These are phyloP conservation scores for Gymnothorax javanicus DNA, from an alignment of 2,797 vertebrate genomes.

Conservation along the genomic window DNA sequence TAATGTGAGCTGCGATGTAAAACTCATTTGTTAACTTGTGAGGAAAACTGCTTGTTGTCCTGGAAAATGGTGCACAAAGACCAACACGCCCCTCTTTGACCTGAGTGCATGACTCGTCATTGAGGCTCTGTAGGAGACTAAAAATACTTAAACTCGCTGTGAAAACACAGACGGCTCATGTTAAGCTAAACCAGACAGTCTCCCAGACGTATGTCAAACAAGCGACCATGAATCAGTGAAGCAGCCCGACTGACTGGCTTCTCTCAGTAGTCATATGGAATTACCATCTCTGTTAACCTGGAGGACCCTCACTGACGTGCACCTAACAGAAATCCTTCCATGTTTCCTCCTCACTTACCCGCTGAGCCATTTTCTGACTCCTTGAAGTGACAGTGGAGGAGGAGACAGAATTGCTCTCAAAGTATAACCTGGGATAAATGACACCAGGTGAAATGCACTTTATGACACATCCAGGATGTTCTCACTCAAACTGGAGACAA, in stretches of 20 bases:
- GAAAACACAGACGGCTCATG: constrained; percentile 17
- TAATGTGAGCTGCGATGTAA: not conserved
- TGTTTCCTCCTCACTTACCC: not conserved
- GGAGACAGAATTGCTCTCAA: not conserved
- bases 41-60: not conserved
- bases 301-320: not conserved
- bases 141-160: not conserved
- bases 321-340: not conserved
- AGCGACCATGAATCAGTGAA: not conserved
- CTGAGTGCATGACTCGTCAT: not conserved
- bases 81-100: not conserved
- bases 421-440: constrained; percentile 1
- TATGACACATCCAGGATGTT: constrained; percentile 3
- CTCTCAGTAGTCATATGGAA: constrained; percentile 2
- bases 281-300: not conserved
- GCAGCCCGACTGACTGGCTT: constrained; percentile 2
- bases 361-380: not conserved
- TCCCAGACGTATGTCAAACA: constrained; percentile 32
- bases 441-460: not conserved
- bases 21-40: not conserved
- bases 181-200: constrained; percentile 29
- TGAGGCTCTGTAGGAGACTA: not conserved
- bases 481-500: not conserved
- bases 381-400: not conserved
- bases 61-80: not conserved